Base-by-base conservation (phyloP, 1,140 invertebrate genomes). In the Saccostrea glomerata region DNA sequence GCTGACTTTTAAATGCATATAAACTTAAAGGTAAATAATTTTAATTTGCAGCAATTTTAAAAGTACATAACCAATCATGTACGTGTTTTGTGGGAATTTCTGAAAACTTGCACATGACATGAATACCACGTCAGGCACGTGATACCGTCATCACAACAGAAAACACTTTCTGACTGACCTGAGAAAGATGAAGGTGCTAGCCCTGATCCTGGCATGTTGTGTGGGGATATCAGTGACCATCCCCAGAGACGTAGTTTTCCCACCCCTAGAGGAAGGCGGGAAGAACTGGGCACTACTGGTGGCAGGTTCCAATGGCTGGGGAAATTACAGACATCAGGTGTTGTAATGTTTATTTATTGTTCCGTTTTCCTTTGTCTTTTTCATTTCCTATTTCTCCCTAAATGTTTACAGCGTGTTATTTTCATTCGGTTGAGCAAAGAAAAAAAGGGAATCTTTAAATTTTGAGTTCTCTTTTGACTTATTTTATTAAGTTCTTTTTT, bases 301-400 rank as follows among this genome's bases (percentile, higher is more conserved):
- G 13, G 96, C 96, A 82, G 96, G 96, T 20, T 96, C 96, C 1
- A 95, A 95, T 92, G 94, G 93, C 25, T 97, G 94, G 92, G 93
- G 93, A 83, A 97, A 97, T 92, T 97, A 97, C 92, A 94, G 96
- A 88, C 96, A 97, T 94, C 96, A 97, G 95, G 96, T 96, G 94
- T 12, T 15, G 12, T 11, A 11, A n/a, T 25, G 23, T 6, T 40
- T n/a, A 77, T 20, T 77, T 15, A 11, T 25, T 77, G 58, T 20
- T 60, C 58, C 20, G 0, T 47, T 47, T 47, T 47, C 5, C 47
- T 47, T 47, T 47, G 47, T 47, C 9, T 47, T 47, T 47, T 47
- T 47, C 47, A 47, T 9, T 9, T 9, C 9, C 47, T 5, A 47
- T 47, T 47, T 47, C 47, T 9, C 47, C 47, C 9, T 47, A 47